A percentile compares a stretch with the other conserved stretches of the same genome.
Conservation (phyloP, 2,113 vertebrate species). For the Corythaixoides concolor region DNA sequence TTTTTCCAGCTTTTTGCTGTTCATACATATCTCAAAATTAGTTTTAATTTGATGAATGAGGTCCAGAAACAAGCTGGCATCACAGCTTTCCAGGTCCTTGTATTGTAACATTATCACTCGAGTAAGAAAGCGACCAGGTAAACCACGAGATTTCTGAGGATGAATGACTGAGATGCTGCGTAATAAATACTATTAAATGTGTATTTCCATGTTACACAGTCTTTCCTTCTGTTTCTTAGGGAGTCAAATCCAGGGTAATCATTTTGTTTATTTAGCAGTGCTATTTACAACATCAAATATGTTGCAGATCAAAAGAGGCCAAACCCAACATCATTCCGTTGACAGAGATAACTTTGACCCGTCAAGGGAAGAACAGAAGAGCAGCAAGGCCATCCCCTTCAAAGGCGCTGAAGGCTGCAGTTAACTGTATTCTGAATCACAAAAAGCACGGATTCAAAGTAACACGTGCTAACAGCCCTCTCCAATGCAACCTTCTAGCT, state of each 20-base stretch:
- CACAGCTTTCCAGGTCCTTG: neutral
- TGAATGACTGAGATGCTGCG: neutral
- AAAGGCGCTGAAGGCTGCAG: neutral
- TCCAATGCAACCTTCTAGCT: neutral
- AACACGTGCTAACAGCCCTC: neutral
- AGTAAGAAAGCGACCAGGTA: neutral
- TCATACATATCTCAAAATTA: neutral
- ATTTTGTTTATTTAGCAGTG: neutral
- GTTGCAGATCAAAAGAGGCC: neutral
- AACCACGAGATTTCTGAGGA: neutral
- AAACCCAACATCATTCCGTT: neutral
- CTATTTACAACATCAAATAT: neutral
- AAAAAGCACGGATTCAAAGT: slow-evolving; percentile 14
- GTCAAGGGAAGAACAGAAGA: neutral
- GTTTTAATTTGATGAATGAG: neutral
- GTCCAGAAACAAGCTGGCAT: neutral
- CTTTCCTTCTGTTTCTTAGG: neutral
- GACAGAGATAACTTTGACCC: neutral
- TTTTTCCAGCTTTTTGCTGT: neutral
- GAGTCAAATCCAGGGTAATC: neutral
- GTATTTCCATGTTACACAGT: neutral
- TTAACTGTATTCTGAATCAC: neutral
- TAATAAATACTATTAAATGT: neutral
- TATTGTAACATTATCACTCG: neutral
- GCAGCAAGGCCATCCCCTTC: neutral